Conservation (phyloP, 2,888 invertebrate species). For the Baronia brevicornis region DNA sequence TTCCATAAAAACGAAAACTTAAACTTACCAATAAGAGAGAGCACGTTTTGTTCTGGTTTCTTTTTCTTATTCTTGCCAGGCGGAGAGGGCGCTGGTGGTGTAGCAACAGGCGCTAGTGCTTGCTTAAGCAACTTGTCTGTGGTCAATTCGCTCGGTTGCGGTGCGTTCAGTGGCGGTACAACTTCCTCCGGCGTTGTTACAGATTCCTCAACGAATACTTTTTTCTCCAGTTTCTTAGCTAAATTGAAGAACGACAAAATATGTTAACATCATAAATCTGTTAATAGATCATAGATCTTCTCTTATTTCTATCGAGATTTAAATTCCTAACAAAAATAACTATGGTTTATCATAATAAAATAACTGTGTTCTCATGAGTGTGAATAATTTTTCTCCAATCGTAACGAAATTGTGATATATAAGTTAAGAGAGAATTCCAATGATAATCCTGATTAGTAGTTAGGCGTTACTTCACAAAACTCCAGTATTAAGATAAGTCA, state of each 20-base stretch:
- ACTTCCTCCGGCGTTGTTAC: constrained; percentile 40
- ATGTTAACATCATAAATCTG: constrained; percentile 3
- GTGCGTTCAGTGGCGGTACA: constrained; percentile 53
- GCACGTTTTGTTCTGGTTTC: constrained; percentile 55
- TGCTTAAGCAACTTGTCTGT: constrained; percentile 62
- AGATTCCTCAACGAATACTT: constrained; percentile 30
- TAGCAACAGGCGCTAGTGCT: constrained; percentile 33
- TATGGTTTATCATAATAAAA: too few species aligned
- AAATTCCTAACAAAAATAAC: too few species aligned
- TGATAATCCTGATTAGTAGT: too few species aligned
- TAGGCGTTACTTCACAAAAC: too few species aligned
- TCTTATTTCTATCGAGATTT: too few species aligned
- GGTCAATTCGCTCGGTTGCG: constrained; percentile 62
- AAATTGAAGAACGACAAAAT: constrained; percentile 5
- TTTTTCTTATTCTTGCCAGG: constrained; percentile 59
- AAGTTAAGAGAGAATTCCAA: too few species aligned
- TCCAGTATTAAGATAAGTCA: too few species aligned
- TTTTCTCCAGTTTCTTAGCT: constrained; percentile 60
- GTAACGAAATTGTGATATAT: too few species aligned
- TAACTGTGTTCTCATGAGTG: too few species aligned
- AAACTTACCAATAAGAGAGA: constrained; percentile 57
- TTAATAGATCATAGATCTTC: too few species aligned
- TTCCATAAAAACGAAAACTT: too few species aligned
- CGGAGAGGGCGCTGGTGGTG: constrained; percentile 31
- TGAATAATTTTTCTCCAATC: too few species aligned